phyloP scores from a whole-genome alignment of 2,888 invertebrate genomes.

The Tetanocera ferruginea region DNA sequence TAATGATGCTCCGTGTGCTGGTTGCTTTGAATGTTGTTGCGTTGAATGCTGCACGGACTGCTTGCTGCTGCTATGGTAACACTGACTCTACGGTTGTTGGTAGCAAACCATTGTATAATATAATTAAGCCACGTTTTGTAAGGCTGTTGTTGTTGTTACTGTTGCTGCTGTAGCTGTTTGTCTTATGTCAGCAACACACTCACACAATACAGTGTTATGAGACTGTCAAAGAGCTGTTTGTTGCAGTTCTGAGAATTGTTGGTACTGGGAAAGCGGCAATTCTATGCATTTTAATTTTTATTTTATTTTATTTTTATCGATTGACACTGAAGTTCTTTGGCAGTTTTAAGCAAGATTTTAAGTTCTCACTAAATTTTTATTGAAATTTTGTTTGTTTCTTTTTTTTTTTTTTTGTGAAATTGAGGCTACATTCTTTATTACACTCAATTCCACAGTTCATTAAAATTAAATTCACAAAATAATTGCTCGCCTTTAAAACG shows the following conservation, averaged over 20 bases:
- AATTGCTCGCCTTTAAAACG: slow-evolving; percentile 37
- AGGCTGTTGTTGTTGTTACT: slow-evolving; percentile 18
- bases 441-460: slow-evolving; percentile 13
- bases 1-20: slow-evolving; percentile 54
- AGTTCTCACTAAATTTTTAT: too few species aligned
- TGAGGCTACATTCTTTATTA: background rate
- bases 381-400: too few species aligned
- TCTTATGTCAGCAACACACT: background rate
- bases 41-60: background rate
- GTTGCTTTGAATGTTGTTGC: background rate
- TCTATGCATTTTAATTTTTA: too few species aligned
- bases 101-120: slow-evolving; percentile 41
- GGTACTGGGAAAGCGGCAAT: too few species aligned
- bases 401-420: background rate
- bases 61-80: background rate
- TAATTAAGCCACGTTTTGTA: slow-evolving; percentile 43
- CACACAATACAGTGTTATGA: background rate
- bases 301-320: too few species aligned
- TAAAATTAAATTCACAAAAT: slow-evolving; percentile 17
- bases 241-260: too few species aligned
- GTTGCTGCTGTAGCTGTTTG: slow-evolving; percentile 11
- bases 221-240: background rate
- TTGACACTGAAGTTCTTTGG: too few species aligned
- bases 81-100: background rate
- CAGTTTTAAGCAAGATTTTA: too few species aligned